Evolutionary conservation across 2,797 vertebrate species (phyloP).

Genomic region (Sebastes alutus): DNA sequence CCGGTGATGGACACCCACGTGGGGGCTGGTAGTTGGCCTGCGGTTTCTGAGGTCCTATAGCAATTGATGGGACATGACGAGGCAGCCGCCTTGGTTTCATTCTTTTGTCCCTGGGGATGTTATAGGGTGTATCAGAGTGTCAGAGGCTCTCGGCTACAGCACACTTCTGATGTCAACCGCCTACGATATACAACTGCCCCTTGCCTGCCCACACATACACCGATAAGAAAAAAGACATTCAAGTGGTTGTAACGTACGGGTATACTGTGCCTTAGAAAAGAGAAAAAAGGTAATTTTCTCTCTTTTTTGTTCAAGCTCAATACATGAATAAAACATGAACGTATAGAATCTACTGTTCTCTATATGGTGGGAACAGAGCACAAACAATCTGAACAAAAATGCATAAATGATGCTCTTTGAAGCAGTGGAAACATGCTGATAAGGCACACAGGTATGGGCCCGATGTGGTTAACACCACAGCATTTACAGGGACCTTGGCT

Average conservation of each 20-base stretch:
- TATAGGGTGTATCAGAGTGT: slow-evolving; percentile 77
- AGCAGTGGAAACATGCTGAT: slow-evolving; percentile 47
- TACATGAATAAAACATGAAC: slow-evolving; percentile 49
- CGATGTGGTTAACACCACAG: slow-evolving; percentile 48
- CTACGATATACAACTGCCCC: slow-evolving; percentile 57
- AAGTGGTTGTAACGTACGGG: not conserved
- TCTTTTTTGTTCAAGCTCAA: slow-evolving; percentile 4
- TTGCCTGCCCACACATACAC: slow-evolving; percentile 41
- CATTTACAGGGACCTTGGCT: slow-evolving; percentile 18
- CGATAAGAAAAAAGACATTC: slow-evolving; percentile 9
- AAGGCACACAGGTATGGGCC: slow-evolving; percentile 45
- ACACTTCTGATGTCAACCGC: slow-evolving; percentile 77
- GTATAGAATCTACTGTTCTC: not conserved
- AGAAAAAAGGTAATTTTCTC: not conserved
- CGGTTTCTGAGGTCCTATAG: slow-evolving; percentile 55
- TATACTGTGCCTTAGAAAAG: not conserved
- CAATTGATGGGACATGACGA: slow-evolving; percentile 75
- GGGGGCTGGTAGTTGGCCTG: slow-evolving; percentile 65
- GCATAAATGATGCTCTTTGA: slow-evolving; percentile 40
- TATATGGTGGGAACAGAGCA: not conserved
- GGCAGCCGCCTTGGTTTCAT: slow-evolving; percentile 58
- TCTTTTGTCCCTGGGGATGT: slow-evolving; percentile 76
- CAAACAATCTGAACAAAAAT: slow-evolving; percentile 40
- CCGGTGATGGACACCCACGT: slow-evolving; percentile 77
- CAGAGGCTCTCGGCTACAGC: slow-evolving; percentile 68